Evolutionary conservation across 2,888 invertebrate genomes (phyloP), one percentile per base, ranked within the genome.

Genomic region (Habroteleia sp.): DNA sequence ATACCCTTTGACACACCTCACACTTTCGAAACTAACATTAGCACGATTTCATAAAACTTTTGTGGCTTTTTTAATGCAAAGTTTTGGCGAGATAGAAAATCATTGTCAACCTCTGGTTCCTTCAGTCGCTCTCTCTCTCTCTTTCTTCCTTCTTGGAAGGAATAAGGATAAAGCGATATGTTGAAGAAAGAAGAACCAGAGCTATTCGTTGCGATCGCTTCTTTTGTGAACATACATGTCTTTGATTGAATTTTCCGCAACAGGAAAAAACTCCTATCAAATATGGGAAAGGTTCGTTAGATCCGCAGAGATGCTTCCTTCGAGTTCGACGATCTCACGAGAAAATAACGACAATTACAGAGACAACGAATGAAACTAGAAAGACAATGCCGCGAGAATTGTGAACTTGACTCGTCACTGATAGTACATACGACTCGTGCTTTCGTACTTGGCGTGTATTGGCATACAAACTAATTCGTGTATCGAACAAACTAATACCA

Each of bases 321-420:
- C n/a, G 54, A 42, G 66, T 66, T 65, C 66, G 52, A 66, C 6
- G 66, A 54, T 74, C 68, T 17, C 56, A 48, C 74, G 56, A 68
- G 68, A 68, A 68, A 60, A 20, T 46, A 31, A 42, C 48, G 62
- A 62, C 50, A 44, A 62, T 68, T 37, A 23, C 39, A 4, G 41
- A 41, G 60, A 68, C 35, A 20, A 20, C 39, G 0, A 10, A 16
- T 44, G 62, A 62, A 62, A 50, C 1, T 13, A 31, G 46, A 66
- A 44, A 66, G 52, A 74, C 73, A 74, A 66, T 66, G 65, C 44
- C 37, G 52, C 50, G 65, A 29, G 41, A 68, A 48, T 65, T 58
- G 44, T 68, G 74, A 74, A 74, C 74, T 74, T 74, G 74, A 74
- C 62, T 68, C 74, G 46, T 56, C 68, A 54, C 39, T 25, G 48